phyloP scores from a whole-genome alignment of 2,797 vertebrate genomes.

The Rhyacichthys aspro region DNA sequence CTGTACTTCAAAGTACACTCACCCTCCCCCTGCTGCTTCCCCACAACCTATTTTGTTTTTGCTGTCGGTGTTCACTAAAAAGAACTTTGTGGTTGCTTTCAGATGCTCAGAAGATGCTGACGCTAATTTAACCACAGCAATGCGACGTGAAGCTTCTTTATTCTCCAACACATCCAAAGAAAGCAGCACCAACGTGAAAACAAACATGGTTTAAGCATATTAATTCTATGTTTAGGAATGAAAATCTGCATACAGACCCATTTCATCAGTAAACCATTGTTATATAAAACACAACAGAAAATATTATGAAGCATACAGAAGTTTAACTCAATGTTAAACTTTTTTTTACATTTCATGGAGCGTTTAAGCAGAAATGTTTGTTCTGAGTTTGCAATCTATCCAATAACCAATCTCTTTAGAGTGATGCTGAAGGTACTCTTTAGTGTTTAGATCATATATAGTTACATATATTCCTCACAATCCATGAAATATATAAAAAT shows the following conservation, averaged over 20 bases:
- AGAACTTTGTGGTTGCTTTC: constrained; percentile 36
- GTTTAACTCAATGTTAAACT: no score
- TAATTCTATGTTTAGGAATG: constrained; percentile 8
- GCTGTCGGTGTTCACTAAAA: constrained; percentile 45
- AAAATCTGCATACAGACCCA: constrained; percentile 46
- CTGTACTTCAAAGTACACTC: constrained; percentile 62
- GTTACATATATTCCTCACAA: no score
- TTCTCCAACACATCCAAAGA: constrained; percentile 7
- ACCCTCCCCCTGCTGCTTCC: constrained; percentile 24
- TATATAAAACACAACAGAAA: no score
- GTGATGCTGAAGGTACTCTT: no score
- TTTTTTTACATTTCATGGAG: no score
- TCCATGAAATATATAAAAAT: no score
- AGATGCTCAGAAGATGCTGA: constrained; percentile 56
- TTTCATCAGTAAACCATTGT: constrained; percentile 68
- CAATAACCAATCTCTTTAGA: no score
- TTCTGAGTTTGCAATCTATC: no score
- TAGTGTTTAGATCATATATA: no score
- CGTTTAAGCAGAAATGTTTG: no score
- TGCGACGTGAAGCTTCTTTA: constrained; percentile 11
- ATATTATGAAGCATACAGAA: no score
- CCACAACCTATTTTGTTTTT: constrained; percentile 45
- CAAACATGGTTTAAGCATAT: constrained; percentile 4
- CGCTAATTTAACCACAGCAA: constrained; percentile 21
- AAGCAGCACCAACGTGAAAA: neutral